Percentiles rank a stretch among this genome's conserved stretches.
phyloP scores from a whole-genome alignment of 2,888 invertebrate genomes.

The Eucera pruinosa region DNA sequence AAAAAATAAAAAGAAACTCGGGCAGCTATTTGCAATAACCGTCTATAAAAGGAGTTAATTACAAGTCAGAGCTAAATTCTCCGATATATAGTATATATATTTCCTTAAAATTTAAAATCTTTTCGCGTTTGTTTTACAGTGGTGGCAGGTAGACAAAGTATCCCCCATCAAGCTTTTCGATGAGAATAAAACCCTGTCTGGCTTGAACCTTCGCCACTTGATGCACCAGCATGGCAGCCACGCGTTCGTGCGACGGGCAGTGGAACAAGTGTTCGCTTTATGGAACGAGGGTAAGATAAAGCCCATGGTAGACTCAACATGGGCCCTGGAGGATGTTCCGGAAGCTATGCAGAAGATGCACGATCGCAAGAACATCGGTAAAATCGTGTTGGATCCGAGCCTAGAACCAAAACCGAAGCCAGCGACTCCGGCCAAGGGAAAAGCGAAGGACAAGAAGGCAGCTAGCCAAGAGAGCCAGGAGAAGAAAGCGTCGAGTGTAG shows the following conservation, averaged over 20 bases:
- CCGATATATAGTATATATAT: too few species aligned
- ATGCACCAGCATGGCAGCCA: slow-evolving; percentile 91
- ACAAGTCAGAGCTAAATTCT: neutral
- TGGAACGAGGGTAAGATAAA: slow-evolving; percentile 92
- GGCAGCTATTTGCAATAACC: too few species aligned
- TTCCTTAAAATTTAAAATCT: neutral
- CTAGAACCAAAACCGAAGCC: slow-evolving; percentile 92
- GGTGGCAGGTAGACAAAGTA: slow-evolving; percentile 97
- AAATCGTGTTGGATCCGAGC: slow-evolving; percentile 92
- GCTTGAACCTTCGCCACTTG: slow-evolving; percentile 93
- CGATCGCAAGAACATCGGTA: slow-evolving; percentile 95
- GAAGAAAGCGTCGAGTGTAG: slow-evolving; percentile 85
- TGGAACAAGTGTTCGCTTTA: slow-evolving; percentile 90
- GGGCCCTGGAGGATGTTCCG: slow-evolving; percentile 94
- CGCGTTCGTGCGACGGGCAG: slow-evolving; percentile 89
- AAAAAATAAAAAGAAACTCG: too few species aligned
- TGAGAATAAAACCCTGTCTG: slow-evolving; percentile 93
- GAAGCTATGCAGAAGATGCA: slow-evolving; percentile 97
- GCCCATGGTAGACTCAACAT: slow-evolving; percentile 93
- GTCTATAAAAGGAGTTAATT: too few species aligned
- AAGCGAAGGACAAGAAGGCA: slow-evolving; percentile 90
- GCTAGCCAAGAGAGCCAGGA: slow-evolving; percentile 87
- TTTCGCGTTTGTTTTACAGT: slow-evolving; percentile 85
- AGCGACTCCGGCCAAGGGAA: slow-evolving; percentile 91
- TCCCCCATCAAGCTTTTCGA: slow-evolving; percentile 95